phyloP scores from a whole-genome alignment of 2,888 invertebrate species.

The Drosophila limbata region DNA sequence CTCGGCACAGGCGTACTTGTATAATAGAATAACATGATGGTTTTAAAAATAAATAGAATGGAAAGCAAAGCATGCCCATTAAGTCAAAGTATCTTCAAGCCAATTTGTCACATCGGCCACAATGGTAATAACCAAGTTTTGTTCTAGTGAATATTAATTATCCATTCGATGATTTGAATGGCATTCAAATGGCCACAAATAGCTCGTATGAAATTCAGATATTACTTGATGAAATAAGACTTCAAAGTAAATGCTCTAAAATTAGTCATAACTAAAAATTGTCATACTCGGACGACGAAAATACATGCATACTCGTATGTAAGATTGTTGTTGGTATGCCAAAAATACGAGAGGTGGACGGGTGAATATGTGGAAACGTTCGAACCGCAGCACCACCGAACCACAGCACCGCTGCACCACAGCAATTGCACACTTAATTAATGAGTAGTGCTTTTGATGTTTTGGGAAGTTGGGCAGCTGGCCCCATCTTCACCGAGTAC shows the following conservation, averaged over 20 bases:
- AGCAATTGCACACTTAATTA: constrained; percentile 84
- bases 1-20: constrained; percentile 35
- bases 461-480: constrained; percentile 68
- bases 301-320: constrained; percentile 11
- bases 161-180: constrained; percentile 16
- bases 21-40: constrained; percentile 32
- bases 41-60: constrained; percentile 37
- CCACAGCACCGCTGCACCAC: constrained; percentile 9
- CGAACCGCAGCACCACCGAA: constrained; percentile 6
- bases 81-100: constrained; percentile 15
- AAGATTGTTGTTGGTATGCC: constrained; percentile 40
- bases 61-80: constrained; percentile 9
- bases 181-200: constrained; percentile 13
- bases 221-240: constrained; percentile 46
- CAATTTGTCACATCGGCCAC: constrained; percentile 34
- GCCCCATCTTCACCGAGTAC: constrained; percentile 26
- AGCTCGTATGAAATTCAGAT: constrained; percentile 25
- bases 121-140: constrained; percentile 5
- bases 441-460: constrained; percentile 82
- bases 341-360: constrained; percentile 54
- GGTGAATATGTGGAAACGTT: constrained; percentile 31
- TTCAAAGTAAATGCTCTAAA: constrained; percentile 72
- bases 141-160: background rate
- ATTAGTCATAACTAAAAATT: constrained; percentile 64
- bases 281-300: constrained; percentile 44